Evolutionary conservation across 37 sponge, comb jelly and placozoan species (phyloP), one percentile per base, ranked within the genome.

Genomic region (Spongilla lacustris): DNA sequence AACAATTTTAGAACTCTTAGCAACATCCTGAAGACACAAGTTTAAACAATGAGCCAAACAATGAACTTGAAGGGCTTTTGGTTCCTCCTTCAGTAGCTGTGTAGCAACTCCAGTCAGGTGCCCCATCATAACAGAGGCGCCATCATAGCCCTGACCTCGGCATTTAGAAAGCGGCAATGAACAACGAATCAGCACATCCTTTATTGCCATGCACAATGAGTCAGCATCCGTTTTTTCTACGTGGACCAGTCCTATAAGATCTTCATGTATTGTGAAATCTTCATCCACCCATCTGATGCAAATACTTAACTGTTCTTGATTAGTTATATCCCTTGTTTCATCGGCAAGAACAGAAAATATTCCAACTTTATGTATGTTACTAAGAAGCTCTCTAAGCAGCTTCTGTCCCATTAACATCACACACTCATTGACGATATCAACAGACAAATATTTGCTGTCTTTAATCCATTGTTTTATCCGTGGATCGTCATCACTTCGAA

Each of bases 131-230:
- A 83, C 71, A 17, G 82, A 37, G 24, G 81, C 88, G 12, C 82
- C 88, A 75, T 87, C 81, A 77, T 83, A 89, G 67, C 69, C 85
- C 69, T 89, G 85, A 8, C 85, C 90, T 10, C 89, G n/a, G 36
- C 89, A 78, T 36, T 71, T 70, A 17, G 50, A 14, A 0, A 83
- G 66, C 22, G 72, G 78, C 34, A 89, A 38, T 17, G 38, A 48
- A 14, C 76, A 80, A 49, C 75, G 36, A 77, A 85, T 70, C 11
- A 90, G 76, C 36, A 48, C 36, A 67, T 85, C 82, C 74, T 85
- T 90, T 10, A 90, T 66, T 8, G 73, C 58, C 27, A 31, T 23
- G 12, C 71, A 35, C 28, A 92, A 11, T 30, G 81, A 74, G 12
- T 41, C 85, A 68, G 88, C 74, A 35, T 76, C 73, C 4, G 68